Base-by-base conservation (phyloP, 2,797 vertebrate genomes). In the Sphaeramia orbicularis region DNA sequence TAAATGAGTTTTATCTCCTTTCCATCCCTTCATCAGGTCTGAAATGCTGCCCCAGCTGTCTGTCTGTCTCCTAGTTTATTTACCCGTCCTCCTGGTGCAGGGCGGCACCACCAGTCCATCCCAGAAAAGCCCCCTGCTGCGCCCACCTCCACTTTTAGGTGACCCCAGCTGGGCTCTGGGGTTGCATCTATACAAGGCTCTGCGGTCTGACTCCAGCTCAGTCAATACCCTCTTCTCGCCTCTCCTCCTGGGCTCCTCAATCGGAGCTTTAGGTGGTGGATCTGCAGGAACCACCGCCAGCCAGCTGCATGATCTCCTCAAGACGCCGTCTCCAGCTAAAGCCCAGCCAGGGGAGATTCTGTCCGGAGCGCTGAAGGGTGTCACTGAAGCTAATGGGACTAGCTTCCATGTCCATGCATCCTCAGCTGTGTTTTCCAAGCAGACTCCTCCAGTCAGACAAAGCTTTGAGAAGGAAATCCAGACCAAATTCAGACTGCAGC, bases 131-230 rank as follows among this genome's bases (percentile, higher is more conserved):
- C 37, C 67, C 5, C 18, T 61, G 2, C n/a, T 75, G 11, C 68
- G 15, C 45, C 60, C 57, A 0, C 81, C 81, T 14, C 36, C 69
- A 40, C 74, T 62, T 16, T 41, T 79, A 27, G 69, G 53, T 54
- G 89, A 91, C 75, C 80, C 86, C 4, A 93, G 74, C 89, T 93
- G 93, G 90, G 62, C 78, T 30, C 74, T 94, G 58, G 91, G 92
- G 40, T 80, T 93, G 30, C 81, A 63, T 6, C 72, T 93, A 0
- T 90, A 92, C 71, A 57, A 27, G 65, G 80, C 83, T 35, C 55
- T 93, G 2, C 79, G 84, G 19, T 61, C 83, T 1, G 65, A 72
- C 24, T 43, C 76, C 0, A 51, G 74, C 67, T 63, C 78, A 0
- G 71, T 62, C 0, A 91, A 93, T 71, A 77, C 81, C 2, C 41